These are phyloP conservation scores for Drosophila tanythrix DNA, from an alignment of 2,888 invertebrate species.

Conservation along the genomic window DNA sequence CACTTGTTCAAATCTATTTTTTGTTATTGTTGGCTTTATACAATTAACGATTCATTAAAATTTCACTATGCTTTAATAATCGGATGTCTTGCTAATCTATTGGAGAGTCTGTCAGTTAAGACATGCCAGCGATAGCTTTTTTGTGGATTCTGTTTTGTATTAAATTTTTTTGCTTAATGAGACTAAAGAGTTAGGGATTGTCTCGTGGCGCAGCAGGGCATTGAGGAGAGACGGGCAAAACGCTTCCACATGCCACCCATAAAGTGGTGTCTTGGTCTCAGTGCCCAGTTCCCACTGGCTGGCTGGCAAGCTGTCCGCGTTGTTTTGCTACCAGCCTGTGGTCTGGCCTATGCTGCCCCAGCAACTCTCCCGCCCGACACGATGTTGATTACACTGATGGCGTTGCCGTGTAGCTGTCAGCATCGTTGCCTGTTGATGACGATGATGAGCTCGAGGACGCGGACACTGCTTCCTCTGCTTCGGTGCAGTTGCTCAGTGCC, in stretches of 20 bases:
- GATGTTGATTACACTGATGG: constrained; percentile 81
- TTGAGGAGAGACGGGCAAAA: constrained; percentile 28
- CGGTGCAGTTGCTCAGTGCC: constrained; percentile 36
- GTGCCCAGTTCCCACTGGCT: constrained; percentile 8
- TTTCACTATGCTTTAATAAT: neutral
- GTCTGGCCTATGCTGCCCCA: constrained; percentile 30
- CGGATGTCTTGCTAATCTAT: constrained; percentile 20
- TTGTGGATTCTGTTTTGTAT: constrained; percentile 4
- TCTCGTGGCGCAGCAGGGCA: constrained; percentile 12
- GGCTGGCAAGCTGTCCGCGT: constrained; percentile 11
- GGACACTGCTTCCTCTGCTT: constrained; percentile 21
- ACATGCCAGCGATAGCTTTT: constrained; percentile 18
- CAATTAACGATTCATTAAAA: neutral
- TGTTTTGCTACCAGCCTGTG: constrained; percentile 23
- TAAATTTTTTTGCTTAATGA: constrained; percentile 71
- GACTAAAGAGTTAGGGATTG: constrained; percentile 68
- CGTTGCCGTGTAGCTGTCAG: constrained; percentile 81
- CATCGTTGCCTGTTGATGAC: constrained; percentile 79
- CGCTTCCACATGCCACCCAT: constrained; percentile 71
- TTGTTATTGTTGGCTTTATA: neutral
- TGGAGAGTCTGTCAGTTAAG: constrained; percentile 18
- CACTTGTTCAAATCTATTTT: neutral
- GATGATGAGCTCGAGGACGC: constrained; percentile 72
- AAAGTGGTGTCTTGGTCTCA: constrained; percentile 43
- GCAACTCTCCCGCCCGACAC: constrained; percentile 56